A percentile compares a stretch with the other conserved stretches of the same genome.
Evolutionary conservation across 2,888 invertebrate species (phyloP).

Genomic region (Apoda limacodes): DNA sequence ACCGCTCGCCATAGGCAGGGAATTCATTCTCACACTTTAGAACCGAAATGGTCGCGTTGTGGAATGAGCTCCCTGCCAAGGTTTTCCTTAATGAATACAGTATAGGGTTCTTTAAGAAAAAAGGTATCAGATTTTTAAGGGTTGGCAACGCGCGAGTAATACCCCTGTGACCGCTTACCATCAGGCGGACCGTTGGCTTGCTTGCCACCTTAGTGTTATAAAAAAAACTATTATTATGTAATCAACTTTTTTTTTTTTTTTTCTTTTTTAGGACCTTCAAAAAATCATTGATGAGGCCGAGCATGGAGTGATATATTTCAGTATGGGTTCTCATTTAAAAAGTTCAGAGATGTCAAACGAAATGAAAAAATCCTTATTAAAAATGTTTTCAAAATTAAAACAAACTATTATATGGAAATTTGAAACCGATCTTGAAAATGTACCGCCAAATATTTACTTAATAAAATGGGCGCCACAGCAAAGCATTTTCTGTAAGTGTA

Average conservation of each 20-base stretch:
- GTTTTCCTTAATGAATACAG: too few relatives aligned
- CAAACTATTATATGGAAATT: slow-evolving; percentile 50
- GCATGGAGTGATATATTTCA: slow-evolving; percentile 45
- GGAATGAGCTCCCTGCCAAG: too few relatives aligned
- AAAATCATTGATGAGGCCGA: slow-evolving; percentile 36
- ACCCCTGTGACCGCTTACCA: too few relatives aligned
- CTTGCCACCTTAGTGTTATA: too few relatives aligned
- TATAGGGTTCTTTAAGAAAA: too few relatives aligned
- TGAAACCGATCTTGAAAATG: slow-evolving; percentile 31
- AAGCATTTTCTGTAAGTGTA: slow-evolving; percentile 38
- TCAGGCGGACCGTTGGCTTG: too few relatives aligned
- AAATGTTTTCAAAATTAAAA: slow-evolving; percentile 35
- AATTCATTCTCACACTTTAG: too few relatives aligned
- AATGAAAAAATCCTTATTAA: slow-evolving; percentile 28
- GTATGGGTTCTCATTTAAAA: slow-evolving; percentile 39
- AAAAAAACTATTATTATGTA: not conserved
- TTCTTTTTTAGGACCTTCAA: slow-evolving; percentile 37
- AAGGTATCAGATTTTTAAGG: too few relatives aligned
- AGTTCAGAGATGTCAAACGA: slow-evolving; percentile 31
- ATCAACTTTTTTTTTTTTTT: not conserved
- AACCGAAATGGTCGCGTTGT: too few relatives aligned
- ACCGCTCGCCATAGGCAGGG: too few relatives aligned
- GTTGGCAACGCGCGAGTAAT: too few relatives aligned
- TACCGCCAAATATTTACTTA: slow-evolving; percentile 41
- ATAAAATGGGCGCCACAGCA: slow-evolving; percentile 47